Conservation (phyloP, 1,140 invertebrate species). For the Eumaeus atala region DNA sequence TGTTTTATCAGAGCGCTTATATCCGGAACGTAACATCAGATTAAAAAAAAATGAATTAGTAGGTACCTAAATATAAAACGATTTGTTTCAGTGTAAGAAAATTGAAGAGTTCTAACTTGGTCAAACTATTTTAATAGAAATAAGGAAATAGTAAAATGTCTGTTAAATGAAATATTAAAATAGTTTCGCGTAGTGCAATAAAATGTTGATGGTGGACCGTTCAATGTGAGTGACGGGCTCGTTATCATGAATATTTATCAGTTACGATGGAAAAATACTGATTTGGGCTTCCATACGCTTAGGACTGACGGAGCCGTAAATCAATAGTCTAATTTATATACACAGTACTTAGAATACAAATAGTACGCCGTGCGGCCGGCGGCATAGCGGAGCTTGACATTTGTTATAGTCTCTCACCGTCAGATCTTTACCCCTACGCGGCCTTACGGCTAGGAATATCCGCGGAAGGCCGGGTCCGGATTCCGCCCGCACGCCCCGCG, state of each 20-base stretch:
- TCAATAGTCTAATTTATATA: constrained; percentile 33
- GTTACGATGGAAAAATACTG: constrained; percentile 51
- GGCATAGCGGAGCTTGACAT: no score
- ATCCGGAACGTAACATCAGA: no score
- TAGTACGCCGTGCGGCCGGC: background rate
- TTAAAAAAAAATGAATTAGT: no score
- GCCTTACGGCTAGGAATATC: no score
- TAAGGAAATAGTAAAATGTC: background rate
- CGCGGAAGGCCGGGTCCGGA: no score
- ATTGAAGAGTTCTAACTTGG: no score
- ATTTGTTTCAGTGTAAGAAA: no score
- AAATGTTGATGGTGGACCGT: background rate
- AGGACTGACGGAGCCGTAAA: constrained; percentile 24
- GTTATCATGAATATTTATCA: constrained; percentile 60
- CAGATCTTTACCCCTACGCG: no score
- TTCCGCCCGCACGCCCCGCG: no score
- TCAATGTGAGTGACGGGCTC: constrained; percentile 20
- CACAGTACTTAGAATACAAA: constrained; percentile 1
- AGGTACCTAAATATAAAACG: no score
- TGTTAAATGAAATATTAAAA: background rate
- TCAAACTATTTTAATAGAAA: background rate
- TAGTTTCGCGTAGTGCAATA: constrained; percentile 8
- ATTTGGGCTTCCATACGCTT: constrained; percentile 35
- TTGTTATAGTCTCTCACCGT: no score
- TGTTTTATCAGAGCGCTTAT: no score